phyloP scores from a whole-genome alignment of 2,113 vertebrate genomes.

The Catharus fuscescens region DNA sequence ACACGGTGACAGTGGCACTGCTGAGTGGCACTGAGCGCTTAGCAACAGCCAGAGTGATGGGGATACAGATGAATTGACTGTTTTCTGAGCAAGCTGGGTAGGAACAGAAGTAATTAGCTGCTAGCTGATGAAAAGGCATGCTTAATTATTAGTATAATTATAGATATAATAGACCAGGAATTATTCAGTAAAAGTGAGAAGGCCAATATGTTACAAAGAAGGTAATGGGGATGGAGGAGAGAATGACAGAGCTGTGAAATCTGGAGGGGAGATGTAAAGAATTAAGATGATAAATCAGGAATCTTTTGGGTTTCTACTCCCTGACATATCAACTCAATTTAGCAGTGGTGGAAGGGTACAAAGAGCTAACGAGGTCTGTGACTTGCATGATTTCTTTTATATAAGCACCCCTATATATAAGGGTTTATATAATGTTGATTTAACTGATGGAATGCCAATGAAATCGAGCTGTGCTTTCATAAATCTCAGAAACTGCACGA shows the following conservation, averaged over 20 bases:
- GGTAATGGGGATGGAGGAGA: conserved; percentile 29
- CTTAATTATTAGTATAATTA: conserved; percentile 69
- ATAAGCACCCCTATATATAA: not conserved
- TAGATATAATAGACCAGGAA: conserved; percentile 63
- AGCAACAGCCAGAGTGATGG: conserved; percentile 46
- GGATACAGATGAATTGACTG: conserved; percentile 58
- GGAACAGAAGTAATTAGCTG: conserved; percentile 65
- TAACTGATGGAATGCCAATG: not conserved
- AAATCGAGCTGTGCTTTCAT: not conserved
- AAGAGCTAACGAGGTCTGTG: not conserved
- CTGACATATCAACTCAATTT: not conserved
- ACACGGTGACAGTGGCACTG: not conserved
- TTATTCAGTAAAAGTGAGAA: conserved; percentile 63
- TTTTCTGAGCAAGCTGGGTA: conserved; percentile 64
- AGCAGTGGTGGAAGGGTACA: not conserved
- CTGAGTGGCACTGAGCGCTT: conserved; percentile 33
- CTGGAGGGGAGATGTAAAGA: conserved; percentile 20
- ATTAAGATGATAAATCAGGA: conserved; percentile 39
- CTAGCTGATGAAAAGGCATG: conserved; percentile 65
- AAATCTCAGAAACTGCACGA: not conserved
- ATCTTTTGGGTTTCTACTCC: conserved; percentile 6
- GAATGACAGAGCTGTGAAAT: conserved; percentile 9
- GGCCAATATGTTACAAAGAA: conserved; percentile 42
- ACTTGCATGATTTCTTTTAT: conserved; percentile 6
- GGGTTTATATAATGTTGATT: not conserved